These are phyloP conservation scores for Scaptomyza flava DNA, from an alignment of 2,888 invertebrate genomes.

Conservation along the genomic window DNA sequence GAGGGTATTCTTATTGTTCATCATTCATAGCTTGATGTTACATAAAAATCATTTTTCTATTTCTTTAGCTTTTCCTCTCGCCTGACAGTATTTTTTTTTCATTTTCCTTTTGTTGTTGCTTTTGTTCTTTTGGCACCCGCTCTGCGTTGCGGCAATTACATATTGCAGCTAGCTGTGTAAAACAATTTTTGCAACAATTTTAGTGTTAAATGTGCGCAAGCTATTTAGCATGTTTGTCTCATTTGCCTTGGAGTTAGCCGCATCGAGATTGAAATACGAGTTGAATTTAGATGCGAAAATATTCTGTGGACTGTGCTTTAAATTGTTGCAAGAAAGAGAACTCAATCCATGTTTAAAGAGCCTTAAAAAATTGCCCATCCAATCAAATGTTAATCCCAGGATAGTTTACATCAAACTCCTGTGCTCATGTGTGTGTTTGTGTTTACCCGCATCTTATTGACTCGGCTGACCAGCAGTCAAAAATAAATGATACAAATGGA, in stretches of 20 bases:
- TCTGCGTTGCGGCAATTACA: conserved; percentile 7
- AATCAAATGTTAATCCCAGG: conserved; percentile 44
- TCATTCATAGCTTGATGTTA: background rate
- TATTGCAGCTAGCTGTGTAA: conserved; percentile 30
- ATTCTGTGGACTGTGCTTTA: conserved; percentile 6
- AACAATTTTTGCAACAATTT: conserved; percentile 54
- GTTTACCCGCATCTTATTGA: conserved; percentile 57
- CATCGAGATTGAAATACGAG: conserved; percentile 8
- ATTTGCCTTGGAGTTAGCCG: conserved; percentile 4
- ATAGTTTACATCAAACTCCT: conserved; percentile 2
- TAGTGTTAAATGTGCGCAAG: conserved; percentile 38
- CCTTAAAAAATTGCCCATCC: conserved; percentile 10
- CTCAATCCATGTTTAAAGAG: background rate
- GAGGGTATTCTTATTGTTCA: background rate
- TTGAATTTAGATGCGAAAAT: background rate
- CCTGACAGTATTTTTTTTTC: conserved; percentile 40
- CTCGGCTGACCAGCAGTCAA: conserved; percentile 49
- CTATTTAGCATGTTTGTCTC: conserved; percentile 48
- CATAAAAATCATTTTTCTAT: conserved; percentile 35
- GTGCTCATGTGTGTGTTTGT: background rate
- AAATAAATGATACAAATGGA: conserved; percentile 53
- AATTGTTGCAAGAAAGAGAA: conserved; percentile 12
- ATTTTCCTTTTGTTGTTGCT: conserved; percentile 17
- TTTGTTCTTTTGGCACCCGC: conserved; percentile 2
- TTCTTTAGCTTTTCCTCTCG: conserved; percentile 16